A percentile compares a stretch with the other conserved stretches of the same genome.
These are phyloP conservation scores for Lipotes vexillifer DNA, from an alignment of 2,113 vertebrate genomes.

Conservation along the genomic window DNA sequence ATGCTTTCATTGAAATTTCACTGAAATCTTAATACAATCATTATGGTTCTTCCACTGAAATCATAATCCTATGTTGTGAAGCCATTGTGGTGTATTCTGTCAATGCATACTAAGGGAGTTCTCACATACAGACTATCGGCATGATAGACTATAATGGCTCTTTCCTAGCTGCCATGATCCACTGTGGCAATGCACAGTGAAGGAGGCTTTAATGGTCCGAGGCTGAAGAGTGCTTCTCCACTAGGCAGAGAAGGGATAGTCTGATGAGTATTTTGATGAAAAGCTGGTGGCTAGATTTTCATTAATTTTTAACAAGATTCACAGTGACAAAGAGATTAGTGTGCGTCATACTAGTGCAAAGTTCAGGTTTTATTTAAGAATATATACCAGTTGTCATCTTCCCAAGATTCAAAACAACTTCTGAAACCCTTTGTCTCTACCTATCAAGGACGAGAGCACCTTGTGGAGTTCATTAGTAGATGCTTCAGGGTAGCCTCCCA, in stretches of 20 bases:
- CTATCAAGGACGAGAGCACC: background rate
- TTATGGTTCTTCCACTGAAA: constrained; percentile 70
- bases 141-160: constrained; percentile 66
- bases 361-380: constrained; percentile 60
- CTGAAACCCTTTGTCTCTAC: background rate
- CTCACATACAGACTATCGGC: constrained; percentile 73
- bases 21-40: constrained; percentile 69
- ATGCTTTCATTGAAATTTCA: constrained; percentile 68
- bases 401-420: background rate
- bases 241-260: constrained; percentile 43
- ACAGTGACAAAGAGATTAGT: constrained; percentile 60
- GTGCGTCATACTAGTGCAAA: constrained; percentile 32
- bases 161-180: constrained; percentile 72
- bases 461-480: background rate
- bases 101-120: constrained; percentile 74
- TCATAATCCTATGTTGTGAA: constrained; percentile 57
- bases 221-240: constrained; percentile 56
- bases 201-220: constrained; percentile 74
- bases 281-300: constrained; percentile 59
- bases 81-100: constrained; percentile 57
- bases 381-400: background rate
- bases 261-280: constrained; percentile 72
- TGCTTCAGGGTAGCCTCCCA: background rate
- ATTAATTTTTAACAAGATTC: constrained; percentile 69
- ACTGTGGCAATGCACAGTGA: constrained; percentile 67